Evolutionary conservation across 2,888 invertebrate genomes (phyloP).

Genomic region (Eupithecia abbreviata): DNA sequence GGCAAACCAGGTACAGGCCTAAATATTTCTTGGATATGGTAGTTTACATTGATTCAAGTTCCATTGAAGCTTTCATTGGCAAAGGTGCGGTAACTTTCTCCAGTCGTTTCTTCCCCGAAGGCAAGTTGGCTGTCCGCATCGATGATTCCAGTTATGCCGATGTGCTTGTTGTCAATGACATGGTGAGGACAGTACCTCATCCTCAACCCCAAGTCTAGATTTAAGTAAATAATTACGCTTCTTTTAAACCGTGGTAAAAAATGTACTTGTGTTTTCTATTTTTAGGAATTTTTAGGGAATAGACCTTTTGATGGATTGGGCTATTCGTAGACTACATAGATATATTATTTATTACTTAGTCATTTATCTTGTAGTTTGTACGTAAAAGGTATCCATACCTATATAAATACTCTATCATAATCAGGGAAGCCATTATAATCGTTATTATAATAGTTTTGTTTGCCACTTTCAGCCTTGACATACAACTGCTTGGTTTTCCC

Average conservation of each 20-base stretch:
- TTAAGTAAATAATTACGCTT: background rate
- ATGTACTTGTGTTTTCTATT: background rate
- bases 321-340: background rate
- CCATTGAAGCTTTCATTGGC: conserved; percentile 65
- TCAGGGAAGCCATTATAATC: background rate
- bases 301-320: background rate
- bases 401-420: background rate
- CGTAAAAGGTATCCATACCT: background rate
- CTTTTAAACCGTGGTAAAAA: background rate
- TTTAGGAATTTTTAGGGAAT: background rate
- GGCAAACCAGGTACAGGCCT: conserved; percentile 65
- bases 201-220: background rate
- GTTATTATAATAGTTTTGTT: background rate
- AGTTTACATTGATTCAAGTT: conserved; percentile 67
- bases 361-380: background rate
- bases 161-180: conserved; percentile 46
- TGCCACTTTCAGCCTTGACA: background rate
- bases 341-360: background rate
- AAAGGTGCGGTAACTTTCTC: conserved; percentile 67
- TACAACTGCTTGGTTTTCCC: background rate
- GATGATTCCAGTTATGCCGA: conserved; percentile 42
- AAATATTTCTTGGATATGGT: conserved; percentile 46
- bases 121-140: conserved; percentile 50
- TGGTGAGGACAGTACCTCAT: conserved; percentile 53
- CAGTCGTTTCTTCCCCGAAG: conserved; percentile 62